Evolutionary conservation across 2,797 vertebrate genomes (phyloP).

Genomic region (Trichosurus vulpecula): DNA sequence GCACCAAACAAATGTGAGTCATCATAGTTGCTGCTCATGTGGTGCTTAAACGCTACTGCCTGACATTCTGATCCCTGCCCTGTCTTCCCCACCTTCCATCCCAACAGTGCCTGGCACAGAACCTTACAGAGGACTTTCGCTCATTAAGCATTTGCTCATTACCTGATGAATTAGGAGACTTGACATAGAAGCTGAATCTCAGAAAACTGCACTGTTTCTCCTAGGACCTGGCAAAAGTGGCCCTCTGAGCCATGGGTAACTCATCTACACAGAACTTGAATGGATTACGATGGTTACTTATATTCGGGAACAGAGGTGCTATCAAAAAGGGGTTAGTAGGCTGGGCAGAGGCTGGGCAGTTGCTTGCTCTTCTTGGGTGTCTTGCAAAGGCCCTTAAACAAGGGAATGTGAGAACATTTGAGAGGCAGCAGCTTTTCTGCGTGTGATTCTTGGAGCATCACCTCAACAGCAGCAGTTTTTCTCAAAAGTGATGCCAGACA

Average conservation of each 20-base stretch:
- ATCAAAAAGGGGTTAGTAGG: background rate
- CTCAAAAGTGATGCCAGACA: background rate
- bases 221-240: background rate
- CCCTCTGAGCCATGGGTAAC: background rate
- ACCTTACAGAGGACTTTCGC: background rate
- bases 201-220: background rate
- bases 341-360: background rate
- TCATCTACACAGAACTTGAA: background rate
- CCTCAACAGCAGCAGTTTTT: background rate
- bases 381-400: background rate
- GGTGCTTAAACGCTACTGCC: background rate
- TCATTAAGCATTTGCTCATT: background rate
- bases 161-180: background rate
- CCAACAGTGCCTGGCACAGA: background rate
- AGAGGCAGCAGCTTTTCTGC: background rate
- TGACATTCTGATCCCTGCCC: background rate
- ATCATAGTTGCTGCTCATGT: background rate
- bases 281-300: background rate
- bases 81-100: background rate
- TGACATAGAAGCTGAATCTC: background rate
- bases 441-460: background rate
- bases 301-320: background rate
- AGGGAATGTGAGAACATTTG: background rate
- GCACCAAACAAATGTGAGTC: background rate
- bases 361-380: background rate